Evolutionary conservation across 2,113 vertebrate genomes (phyloP).

Genomic region (Sander lucioperca): DNA sequence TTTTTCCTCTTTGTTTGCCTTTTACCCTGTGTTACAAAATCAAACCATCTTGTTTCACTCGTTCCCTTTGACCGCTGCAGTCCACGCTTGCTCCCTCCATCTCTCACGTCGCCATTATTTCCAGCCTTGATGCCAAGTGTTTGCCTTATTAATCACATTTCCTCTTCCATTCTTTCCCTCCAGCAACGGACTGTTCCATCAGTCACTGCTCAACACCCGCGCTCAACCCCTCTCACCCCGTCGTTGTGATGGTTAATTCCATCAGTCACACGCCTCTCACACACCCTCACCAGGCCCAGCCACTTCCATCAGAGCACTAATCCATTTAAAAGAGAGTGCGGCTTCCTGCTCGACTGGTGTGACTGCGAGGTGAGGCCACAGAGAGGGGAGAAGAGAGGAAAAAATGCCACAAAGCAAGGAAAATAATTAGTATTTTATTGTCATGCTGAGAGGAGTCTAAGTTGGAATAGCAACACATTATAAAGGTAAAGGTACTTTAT

Average conservation of each 20-base stretch:
- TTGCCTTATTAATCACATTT: conserved; percentile 78
- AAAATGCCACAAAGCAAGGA: conserved; percentile 35
- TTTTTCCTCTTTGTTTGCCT: neutral
- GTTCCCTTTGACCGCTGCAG: conserved; percentile 62
- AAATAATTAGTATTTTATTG: conserved; percentile 59
- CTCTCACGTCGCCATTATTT: conserved; percentile 53
- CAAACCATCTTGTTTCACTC: conserved; percentile 28
- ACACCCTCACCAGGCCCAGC: conserved; percentile 46
- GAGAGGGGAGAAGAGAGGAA: conserved; percentile 2
- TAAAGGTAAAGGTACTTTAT: no score
- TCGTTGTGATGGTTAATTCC: conserved; percentile 76
- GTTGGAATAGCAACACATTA: conserved; percentile 1
- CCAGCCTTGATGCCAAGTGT: conserved; percentile 66
- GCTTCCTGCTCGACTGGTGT: conserved; percentile 52
- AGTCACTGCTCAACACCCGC: conserved; percentile 73
- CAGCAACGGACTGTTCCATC: conserved; percentile 68
- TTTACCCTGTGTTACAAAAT: neutral
- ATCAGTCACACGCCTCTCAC: conserved; percentile 77
- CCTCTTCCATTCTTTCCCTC: conserved; percentile 71
- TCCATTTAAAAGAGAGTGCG: conserved; percentile 71
- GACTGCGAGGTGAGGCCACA: conserved; percentile 49
- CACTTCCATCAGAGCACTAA: conserved; percentile 74
- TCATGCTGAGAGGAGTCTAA: conserved; percentile 27
- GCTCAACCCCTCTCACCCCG: conserved; percentile 65
- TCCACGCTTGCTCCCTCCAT: conserved; percentile 27